phyloP scores from a whole-genome alignment of 1,140 invertebrate genomes.

The Diorhabda carinulata region DNA sequence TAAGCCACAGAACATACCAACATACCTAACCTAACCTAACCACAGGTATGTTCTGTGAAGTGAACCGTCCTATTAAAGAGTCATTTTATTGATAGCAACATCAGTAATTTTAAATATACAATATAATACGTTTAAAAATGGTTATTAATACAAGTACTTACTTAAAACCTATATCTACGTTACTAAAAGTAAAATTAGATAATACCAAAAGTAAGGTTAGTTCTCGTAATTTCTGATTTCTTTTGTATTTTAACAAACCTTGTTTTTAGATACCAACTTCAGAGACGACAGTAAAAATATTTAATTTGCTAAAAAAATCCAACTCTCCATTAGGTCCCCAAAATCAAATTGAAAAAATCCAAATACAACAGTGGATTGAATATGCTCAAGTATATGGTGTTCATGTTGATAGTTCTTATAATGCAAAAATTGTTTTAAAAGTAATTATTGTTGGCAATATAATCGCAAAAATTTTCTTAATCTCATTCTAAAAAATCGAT shows the following conservation, averaged over 20 bases:
- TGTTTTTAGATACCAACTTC: slow-evolving; percentile 21
- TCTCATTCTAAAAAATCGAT: background rate
- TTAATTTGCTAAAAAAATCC: slow-evolving; percentile 33
- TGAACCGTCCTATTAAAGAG: no score
- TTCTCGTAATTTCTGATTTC: no score
- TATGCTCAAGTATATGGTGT: slow-evolving; percentile 36
- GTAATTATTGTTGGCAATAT: slow-evolving; percentile 22
- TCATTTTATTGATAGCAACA: no score
- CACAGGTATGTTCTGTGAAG: no score
- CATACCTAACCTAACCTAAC: no score
- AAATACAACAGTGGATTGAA: slow-evolving; percentile 45
- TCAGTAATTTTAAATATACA: no score
- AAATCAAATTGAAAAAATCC: slow-evolving; percentile 32
- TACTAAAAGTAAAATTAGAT: slow-evolving; percentile 7
- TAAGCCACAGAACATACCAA: no score
- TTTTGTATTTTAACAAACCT: no score
- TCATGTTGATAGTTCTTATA: slow-evolving; percentile 23
- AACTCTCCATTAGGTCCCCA: slow-evolving; percentile 29
- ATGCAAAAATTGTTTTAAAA: slow-evolving; percentile 29
- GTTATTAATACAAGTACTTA: background rate
- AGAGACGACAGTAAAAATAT: slow-evolving; percentile 29
- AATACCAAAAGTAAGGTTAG: background rate
- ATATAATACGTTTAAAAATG: background rate
- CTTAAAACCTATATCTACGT: slow-evolving; percentile 4
- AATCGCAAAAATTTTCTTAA: slow-evolving; percentile 4